phyloP scores from a whole-genome alignment of 2,888 invertebrate genomes.

The Ceriagrion tenellum region DNA sequence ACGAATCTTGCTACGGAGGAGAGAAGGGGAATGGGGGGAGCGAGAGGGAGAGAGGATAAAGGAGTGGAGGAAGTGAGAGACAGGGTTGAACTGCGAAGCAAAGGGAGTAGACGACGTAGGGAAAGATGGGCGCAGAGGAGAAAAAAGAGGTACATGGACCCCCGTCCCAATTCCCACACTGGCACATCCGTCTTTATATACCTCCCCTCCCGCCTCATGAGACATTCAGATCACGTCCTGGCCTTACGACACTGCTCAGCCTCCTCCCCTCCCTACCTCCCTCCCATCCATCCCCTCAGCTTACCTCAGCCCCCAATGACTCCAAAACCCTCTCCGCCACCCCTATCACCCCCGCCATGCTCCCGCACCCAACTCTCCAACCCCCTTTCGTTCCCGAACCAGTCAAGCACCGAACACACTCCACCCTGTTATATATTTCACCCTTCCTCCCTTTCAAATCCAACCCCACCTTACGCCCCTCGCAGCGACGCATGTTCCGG shows the following conservation, averaged over 20 bases:
- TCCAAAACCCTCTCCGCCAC: no score
- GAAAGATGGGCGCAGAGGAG: not conserved
- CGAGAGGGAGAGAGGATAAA: not conserved
- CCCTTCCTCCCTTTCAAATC: not conserved
- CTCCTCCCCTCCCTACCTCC: no score
- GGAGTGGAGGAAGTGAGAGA: no score
- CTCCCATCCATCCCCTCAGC: not conserved
- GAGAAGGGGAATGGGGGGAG: not conserved
- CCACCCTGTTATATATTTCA: not conserved
- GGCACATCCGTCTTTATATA: constrained; percentile 39
- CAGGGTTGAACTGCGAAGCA: no score
- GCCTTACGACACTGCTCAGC: constrained; percentile 17
- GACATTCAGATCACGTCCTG: constrained; percentile 36
- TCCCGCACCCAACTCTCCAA: not conserved
- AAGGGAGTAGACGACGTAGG: no score
- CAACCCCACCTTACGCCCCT: not conserved
- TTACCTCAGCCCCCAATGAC: not conserved
- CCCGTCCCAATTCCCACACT: not conserved
- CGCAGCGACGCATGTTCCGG: not conserved
- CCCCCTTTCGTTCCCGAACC: not conserved
- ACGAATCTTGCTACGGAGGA: not conserved
- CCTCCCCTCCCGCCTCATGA: not conserved
- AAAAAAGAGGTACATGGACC: constrained; percentile 9
- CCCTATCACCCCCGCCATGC: not conserved
- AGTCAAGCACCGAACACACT: not conserved